These are phyloP conservation scores for Drosophila neonasuta DNA, from an alignment of 2,888 invertebrate genomes.

Conservation along the genomic window DNA sequence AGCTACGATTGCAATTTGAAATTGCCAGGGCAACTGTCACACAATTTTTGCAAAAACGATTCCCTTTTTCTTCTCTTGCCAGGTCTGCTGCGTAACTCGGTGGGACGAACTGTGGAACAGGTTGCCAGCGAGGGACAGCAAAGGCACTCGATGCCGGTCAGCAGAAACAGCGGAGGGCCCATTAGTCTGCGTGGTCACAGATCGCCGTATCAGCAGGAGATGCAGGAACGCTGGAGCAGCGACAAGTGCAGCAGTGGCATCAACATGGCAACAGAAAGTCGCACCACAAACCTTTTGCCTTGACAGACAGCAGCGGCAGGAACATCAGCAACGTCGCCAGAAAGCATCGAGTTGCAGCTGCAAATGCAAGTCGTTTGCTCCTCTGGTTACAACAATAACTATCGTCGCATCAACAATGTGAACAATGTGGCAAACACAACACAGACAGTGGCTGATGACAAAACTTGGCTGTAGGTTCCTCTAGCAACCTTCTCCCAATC, in stretches of 20 bases:
- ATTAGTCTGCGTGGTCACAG: constrained; percentile 35
- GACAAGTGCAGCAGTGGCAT: constrained; percentile 29
- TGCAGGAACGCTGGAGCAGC: constrained; percentile 55
- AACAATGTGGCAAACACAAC: background rate
- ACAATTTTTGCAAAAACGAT: background rate
- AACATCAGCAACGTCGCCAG: constrained; percentile 21
- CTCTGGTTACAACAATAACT: constrained; percentile 60
- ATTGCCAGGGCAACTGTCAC: constrained; percentile 2
- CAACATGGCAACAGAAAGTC: constrained; percentile 25
- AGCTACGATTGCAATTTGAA: constrained; percentile 22
- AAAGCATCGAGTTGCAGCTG: constrained; percentile 57
- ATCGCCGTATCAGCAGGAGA: constrained; percentile 58
- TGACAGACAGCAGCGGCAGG: constrained; percentile 44
- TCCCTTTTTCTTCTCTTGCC: background rate
- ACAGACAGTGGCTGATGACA: constrained; percentile 56
- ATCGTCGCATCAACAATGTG: constrained; percentile 52
- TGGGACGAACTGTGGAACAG: constrained; percentile 27
- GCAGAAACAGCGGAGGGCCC: constrained; percentile 26
- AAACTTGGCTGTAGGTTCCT: constrained; percentile 75
- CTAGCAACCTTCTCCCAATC: background rate
- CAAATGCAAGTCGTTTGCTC: constrained; percentile 48
- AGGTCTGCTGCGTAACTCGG: constrained; percentile 77
- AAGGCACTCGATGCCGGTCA: constrained; percentile 65
- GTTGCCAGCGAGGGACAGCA: constrained; percentile 23
- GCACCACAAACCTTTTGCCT: constrained; percentile 60